These are phyloP conservation scores for Poeciliopsis presidionis DNA, from an alignment of 2,797 vertebrate genomes.

Conservation along the genomic window DNA sequence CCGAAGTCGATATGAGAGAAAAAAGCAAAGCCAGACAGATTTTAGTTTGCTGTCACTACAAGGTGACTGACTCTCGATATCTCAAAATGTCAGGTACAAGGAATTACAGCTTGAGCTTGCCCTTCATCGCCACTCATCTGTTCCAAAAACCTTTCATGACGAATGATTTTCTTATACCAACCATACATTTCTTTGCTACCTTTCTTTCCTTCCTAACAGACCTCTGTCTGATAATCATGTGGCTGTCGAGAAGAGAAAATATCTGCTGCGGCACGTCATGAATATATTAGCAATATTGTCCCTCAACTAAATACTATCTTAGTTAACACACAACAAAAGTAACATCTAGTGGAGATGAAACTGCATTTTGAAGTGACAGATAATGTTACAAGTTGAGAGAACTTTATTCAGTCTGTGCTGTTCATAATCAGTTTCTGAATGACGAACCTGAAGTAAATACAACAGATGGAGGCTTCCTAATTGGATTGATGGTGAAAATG, in stretches of 20 bases:
- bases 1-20: not conserved
- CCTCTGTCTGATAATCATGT: conserved; percentile 19
- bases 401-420: not conserved
- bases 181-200: not conserved
- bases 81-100: conserved; percentile 18
- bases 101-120: conserved; percentile 10
- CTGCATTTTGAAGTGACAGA: not conserved
- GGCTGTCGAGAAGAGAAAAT: conserved; percentile 4
- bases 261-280: not conserved
- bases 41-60: conserved; percentile 17
- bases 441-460: not conserved
- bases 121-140: not conserved
- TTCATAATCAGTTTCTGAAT: not conserved
- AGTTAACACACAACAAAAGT: not conserved
- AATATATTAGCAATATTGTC: not conserved
- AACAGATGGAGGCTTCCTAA: not conserved
- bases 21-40: not conserved
- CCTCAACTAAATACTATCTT: not conserved
- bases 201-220: not conserved
- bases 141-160: conserved; percentile 16
- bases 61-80: conserved; percentile 23
- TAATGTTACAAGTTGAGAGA: not conserved
- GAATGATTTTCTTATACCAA: conserved; percentile 8
- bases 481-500: not conserved
- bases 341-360: not conserved